Evolutionary conservation across 2,797 vertebrate species (phyloP), one percentile per base, ranked within the genome.

Genomic region (Netta rufina): DNA sequence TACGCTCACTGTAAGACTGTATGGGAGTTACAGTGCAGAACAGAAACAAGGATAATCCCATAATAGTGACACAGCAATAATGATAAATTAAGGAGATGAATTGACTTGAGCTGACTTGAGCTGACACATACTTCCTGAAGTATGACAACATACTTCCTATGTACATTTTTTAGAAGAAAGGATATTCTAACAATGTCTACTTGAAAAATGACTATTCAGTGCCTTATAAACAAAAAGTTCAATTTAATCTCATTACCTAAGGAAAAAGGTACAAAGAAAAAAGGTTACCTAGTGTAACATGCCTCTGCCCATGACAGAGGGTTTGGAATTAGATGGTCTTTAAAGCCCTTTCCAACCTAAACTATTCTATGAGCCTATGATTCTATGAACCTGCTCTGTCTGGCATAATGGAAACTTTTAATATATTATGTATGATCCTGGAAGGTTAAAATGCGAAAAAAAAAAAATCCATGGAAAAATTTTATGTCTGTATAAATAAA

Each of bases 1-100:
- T 96, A 81, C 66, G 30, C 30, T 87, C 38, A 95, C 70, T 84
- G 51, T 75, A 93, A 93, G 47, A 16, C 47, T 95, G 89, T 81
- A 67, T 51, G 65, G 36, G 77, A 79, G 19, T 83, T 71, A 93
- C 51, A 83, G 65, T 24, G 24, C 33, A 65, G 75, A 97, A 91
- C 24, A 91, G 41, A 94, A 95, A 94, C 73, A 75, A 94, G 43
- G 32, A 78, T 67, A 94, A 71, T 89, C n/a, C 57, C 61, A 9
- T 70, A 89, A 80, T 41, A 90, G 27, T 33, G 36, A 92, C 74
- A 85, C 20, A 72, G 36, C 17, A 84, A 60, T 81, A 86, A 69
- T 5, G 3, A 74, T 85, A 80, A 76, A 38, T 38, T 73, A 49
- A 11, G 5, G 15, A 21, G 56, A 75, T 3, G 8, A 90, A 85